A percentile compares a stretch with the other conserved stretches of the same genome.
phyloP scores from a whole-genome alignment of 2,113 vertebrate species.

The Phasianus colchicus region DNA sequence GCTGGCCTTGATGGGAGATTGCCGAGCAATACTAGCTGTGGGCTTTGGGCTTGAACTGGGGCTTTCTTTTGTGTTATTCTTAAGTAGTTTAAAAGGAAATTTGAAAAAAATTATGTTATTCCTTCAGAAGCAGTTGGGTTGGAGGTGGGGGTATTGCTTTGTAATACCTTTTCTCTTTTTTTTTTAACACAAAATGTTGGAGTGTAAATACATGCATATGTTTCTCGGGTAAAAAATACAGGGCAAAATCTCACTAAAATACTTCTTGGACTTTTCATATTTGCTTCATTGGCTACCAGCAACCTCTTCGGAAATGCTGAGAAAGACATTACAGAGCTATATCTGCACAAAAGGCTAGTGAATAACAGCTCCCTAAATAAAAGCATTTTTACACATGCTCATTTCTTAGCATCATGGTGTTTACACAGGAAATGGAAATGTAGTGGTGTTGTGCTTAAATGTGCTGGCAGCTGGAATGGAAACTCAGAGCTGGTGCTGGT shows the following conservation, averaged over 20 bases:
- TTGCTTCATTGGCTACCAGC: neutral
- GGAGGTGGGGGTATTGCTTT: neutral
- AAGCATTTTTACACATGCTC: accelerated
- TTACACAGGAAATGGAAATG: neutral
- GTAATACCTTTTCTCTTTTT: neutral
- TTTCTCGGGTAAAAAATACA: neutral
- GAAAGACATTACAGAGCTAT: neutral
- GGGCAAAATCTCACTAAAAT: neutral
- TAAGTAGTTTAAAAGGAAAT: neutral
- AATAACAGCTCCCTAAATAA: neutral
- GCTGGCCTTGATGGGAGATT: neutral
- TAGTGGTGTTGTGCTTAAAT: accelerated
- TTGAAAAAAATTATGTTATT: neutral
- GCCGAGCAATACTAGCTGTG: neutral
- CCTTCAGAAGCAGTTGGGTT: neutral
- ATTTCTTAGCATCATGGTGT: neutral
- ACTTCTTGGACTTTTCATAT: neutral
- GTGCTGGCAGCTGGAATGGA: neutral
- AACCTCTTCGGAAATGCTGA: neutral
- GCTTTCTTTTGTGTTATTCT: neutral
- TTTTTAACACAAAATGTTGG: neutral
- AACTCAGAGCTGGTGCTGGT: neutral
- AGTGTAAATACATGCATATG: neutral
- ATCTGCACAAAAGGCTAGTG: neutral
- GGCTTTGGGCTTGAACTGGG: neutral